Percentiles rank a stretch among this genome's conserved stretches.
These are phyloP conservation scores for Edolisoma coerulescens DNA, from an alignment of 2,113 vertebrate species.

Conservation along the genomic window DNA sequence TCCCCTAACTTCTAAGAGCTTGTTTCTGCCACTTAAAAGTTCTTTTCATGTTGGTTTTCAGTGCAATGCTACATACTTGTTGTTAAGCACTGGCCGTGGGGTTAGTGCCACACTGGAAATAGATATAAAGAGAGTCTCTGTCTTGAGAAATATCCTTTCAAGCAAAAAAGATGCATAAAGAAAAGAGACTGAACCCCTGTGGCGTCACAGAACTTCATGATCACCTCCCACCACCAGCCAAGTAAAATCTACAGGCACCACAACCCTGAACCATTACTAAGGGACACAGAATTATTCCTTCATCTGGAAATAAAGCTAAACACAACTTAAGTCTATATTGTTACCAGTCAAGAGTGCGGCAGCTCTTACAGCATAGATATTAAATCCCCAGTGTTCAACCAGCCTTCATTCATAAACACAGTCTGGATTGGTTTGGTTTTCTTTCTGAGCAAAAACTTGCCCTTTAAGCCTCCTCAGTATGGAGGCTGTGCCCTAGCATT, in stretches of 20 bases:
- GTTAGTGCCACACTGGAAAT: neutral
- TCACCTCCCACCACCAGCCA: neutral
- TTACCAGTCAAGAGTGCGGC: neutral
- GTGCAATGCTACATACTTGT: neutral
- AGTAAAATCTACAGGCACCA: neutral
- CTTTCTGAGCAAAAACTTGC: neutral
- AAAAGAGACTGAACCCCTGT: neutral
- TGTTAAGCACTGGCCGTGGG: neutral
- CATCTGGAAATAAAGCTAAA: neutral
- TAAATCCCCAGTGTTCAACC: neutral
- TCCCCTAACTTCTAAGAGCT: neutral
- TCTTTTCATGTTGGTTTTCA: neutral
- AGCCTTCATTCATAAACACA: neutral
- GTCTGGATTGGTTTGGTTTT: neutral
- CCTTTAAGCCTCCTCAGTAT: neutral
- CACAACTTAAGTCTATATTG: neutral
- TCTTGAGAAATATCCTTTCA: neutral
- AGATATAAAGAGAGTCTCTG: neutral
- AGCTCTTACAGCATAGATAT: neutral
- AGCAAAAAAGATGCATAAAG: neutral
- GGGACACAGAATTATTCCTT: neutral
- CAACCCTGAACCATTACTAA: neutral
- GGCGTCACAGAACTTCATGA: neutral
- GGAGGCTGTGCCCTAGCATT: neutral
- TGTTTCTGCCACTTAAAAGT: neutral